Evolutionary conservation across 2,888 invertebrate species (phyloP).

Genomic region (Cordylochernes scorpioides): DNA sequence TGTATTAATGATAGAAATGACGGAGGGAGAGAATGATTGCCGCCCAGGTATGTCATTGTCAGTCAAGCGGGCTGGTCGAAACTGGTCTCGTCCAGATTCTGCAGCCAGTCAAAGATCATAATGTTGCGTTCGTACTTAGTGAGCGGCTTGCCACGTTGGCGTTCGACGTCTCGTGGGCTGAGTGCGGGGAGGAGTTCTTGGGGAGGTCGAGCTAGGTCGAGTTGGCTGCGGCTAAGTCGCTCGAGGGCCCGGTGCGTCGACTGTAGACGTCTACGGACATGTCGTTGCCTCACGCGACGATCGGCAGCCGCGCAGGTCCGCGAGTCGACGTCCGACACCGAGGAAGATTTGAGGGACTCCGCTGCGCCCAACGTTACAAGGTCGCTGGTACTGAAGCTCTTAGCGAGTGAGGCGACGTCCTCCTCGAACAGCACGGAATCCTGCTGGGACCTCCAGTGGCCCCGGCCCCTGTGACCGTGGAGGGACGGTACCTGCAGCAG

Average conservation of each 20-base stretch:
- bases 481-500: constrained; percentile 14
- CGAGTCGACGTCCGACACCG: constrained; percentile 21
- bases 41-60: no score
- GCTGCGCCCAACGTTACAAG: constrained; percentile 24
- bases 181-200: constrained; percentile 12
- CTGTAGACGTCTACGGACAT: constrained; percentile 44
- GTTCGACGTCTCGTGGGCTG: constrained; percentile 50
- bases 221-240: constrained; percentile 54
- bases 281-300: constrained; percentile 55
- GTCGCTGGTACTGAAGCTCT: constrained; percentile 57
- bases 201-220: constrained; percentile 27
- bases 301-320: constrained; percentile 57
- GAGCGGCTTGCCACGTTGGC: constrained; percentile 51
- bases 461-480: no score
- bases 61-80: constrained; percentile 17
- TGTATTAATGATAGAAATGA: no score
- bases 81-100: constrained; percentile 43
- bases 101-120: constrained; percentile 84
- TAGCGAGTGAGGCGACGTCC: constrained; percentile 51
- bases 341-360: constrained; percentile 18
- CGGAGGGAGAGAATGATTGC: no score
- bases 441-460: constrained; percentile 6
- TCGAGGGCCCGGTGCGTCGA: constrained; percentile 55
- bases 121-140: constrained; percentile 76
- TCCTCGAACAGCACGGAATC: constrained; percentile 38